Evolutionary conservation across 2,888 invertebrate species (phyloP), one percentile per base, ranked within the genome.

Genomic region (Ophioninae sp.): DNA sequence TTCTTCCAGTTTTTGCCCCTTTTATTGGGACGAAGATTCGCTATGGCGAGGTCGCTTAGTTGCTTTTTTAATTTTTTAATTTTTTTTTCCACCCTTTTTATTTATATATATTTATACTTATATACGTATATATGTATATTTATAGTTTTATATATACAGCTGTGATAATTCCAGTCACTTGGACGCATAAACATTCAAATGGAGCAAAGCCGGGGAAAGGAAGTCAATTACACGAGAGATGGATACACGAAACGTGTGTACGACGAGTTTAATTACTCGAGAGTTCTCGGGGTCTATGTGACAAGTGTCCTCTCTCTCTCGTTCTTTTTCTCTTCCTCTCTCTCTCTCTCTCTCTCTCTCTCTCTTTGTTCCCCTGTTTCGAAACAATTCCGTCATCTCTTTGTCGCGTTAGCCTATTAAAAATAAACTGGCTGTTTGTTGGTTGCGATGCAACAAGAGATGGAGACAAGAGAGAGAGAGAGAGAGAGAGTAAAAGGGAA

Each of bases 371-470:
- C 20, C 10, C 57, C 20, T 68, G 56, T 39, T 70, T 59, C 69
- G 57, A 70, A 75, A 84, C 65, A 79, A 81, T 81, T 84, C 72
- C 65, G 61, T 79, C 77, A 30, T 59, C 23, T 67, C 75, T 70
- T 57, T 65, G 57, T 72, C 23, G 65, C 65, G 50, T 39, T 59
- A 73, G 69, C 77, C 83, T 81, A 84, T 84, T 76, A 81, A 84
- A 81, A 74, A 81, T 84, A 79, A 84, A 84, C 84, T 44, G 79
- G 75, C 75, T 76, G 41, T 62, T 79, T 75, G 84, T 81, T 75
- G 81, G 68, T 81, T 59, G 23, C 78, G 59, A 62, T 21, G 59
- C 67, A 75, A 23, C 59, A 41, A 56, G 59, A 62, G 41, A 68
- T 61, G 61, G 17, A 21, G 50, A 61, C 21, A 21, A n/a, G 20